Evolutionary conservation across 2,113 vertebrate species (phyloP).

Genomic region (Bagarius yarrelli): DNA sequence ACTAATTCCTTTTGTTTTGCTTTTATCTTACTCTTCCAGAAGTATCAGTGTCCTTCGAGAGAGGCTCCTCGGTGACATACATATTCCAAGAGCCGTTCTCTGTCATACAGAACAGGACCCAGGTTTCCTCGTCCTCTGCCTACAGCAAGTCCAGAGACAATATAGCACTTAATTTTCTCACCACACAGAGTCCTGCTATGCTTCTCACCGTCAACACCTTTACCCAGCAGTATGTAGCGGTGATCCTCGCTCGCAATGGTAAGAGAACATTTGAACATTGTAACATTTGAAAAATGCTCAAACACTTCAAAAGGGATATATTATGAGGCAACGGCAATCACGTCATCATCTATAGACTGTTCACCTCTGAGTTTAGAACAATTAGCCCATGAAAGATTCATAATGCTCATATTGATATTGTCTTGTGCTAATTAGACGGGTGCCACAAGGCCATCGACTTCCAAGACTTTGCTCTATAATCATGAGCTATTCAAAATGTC

Average conservation of each 20-base stretch:
- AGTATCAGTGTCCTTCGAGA: slow-evolving; percentile 91
- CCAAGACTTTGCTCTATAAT: slow-evolving; percentile 17
- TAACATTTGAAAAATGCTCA: background rate
- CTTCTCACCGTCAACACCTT: slow-evolving; percentile 85
- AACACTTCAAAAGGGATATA: background rate
- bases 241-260: slow-evolving; percentile 90
- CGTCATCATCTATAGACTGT: background rate
- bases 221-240: slow-evolving; percentile 84
- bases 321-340: background rate
- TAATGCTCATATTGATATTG: slow-evolving; percentile 36
- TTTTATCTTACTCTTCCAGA: slow-evolving; percentile 69
- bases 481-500: slow-evolving; percentile 33
- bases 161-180: slow-evolving; percentile 86
- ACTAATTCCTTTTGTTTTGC: background rate
- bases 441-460: slow-evolving; percentile 34
- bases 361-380: background rate
- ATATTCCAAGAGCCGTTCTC: slow-evolving; percentile 92
- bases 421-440: slow-evolving; percentile 39
- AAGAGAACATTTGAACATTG: slow-evolving; percentile 17
- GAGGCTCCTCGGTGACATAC: slow-evolving; percentile 85
- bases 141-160: slow-evolving; percentile 79
- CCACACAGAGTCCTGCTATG: slow-evolving; percentile 82
- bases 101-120: slow-evolving; percentile 85
- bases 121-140: slow-evolving; percentile 75
- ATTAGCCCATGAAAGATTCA: slow-evolving; percentile 38